phyloP scores from a whole-genome alignment of 92 coral and sea anemone species.

The Galaxea fascicularis region DNA sequence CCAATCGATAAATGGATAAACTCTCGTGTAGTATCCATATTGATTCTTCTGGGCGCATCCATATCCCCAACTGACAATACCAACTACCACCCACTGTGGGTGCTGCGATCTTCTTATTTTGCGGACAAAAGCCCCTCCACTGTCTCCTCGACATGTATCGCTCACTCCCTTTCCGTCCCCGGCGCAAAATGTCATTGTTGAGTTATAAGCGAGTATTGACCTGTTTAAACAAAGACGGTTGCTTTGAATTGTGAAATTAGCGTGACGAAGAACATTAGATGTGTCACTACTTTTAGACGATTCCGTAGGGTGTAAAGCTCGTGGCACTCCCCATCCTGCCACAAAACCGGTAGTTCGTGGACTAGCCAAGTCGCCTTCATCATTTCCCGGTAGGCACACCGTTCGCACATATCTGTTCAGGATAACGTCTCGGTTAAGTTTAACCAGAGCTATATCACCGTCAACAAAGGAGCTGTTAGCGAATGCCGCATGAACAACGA shows the following conservation, averaged over 20 bases:
- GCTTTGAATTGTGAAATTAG: constrained; percentile 57
- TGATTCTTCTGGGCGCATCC: constrained; percentile 69
- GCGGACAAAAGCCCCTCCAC: constrained; percentile 75
- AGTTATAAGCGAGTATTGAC: constrained; percentile 28
- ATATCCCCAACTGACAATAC: constrained; percentile 86
- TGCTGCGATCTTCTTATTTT: background rate
- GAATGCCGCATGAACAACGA: constrained; percentile 26
- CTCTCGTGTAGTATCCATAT: constrained; percentile 17
- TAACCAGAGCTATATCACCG: constrained; percentile 72
- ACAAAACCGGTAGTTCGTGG: constrained; percentile 41
- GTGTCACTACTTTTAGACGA: background rate
- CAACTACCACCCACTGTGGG: constrained; percentile 63
- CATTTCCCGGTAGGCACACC: constrained; percentile 58
- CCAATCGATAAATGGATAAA: constrained; percentile 72
- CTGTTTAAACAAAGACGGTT: constrained; percentile 44
- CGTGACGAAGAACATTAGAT: constrained; percentile 65
- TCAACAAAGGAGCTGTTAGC: background rate
- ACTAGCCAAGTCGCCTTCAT: constrained; percentile 27
- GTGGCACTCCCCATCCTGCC: constrained; percentile 76
- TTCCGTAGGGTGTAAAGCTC: background rate
- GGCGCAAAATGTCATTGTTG: constrained; percentile 70
- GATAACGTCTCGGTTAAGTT: constrained; percentile 26
- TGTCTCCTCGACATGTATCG: constrained; percentile 72
- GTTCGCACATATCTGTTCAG: constrained; percentile 60
- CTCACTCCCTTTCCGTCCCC: constrained; percentile 64